Evolutionary conservation across 2,113 vertebrate species (phyloP).

Genomic region (Phoxinus phoxinus): DNA sequence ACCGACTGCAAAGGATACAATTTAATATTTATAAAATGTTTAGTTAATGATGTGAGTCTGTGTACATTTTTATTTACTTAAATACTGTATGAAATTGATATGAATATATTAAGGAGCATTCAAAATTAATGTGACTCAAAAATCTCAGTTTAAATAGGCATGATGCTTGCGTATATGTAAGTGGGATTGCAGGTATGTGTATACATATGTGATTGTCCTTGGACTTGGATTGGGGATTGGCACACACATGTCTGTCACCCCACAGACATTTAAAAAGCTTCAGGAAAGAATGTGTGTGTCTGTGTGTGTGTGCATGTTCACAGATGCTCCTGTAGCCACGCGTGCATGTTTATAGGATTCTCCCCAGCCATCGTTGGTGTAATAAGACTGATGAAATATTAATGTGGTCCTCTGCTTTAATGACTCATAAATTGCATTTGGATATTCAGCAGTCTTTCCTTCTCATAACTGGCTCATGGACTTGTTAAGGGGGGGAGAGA

Average conservation of each 20-base stretch:
- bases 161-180: conserved; percentile 7
- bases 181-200: conserved; percentile 42
- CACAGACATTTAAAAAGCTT: not conserved
- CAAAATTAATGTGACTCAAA: not conserved
- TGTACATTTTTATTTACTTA: too few species aligned
- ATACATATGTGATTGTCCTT: not conserved
- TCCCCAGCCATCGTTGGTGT: conserved; percentile 70
- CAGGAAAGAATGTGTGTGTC: not conserved
- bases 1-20: too few species aligned
- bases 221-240: not conserved
- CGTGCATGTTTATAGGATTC: conserved; percentile 64
- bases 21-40: too few species aligned
- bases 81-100: too few species aligned
- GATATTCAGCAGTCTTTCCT: conserved; percentile 66
- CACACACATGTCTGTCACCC: not conserved
- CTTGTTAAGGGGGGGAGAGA: conserved; percentile 58
- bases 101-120: too few species aligned
- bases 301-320: conserved; percentile 41
- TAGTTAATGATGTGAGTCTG: too few species aligned
- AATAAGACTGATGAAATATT: conserved; percentile 75
- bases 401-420: conserved; percentile 70
- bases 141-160: not conserved
- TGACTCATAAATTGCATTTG: conserved; percentile 78
- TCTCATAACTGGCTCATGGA: conserved; percentile 66
- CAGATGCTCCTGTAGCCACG: conserved; percentile 55